Base-by-base conservation (phyloP, 2,797 vertebrate species). In the Acanthurus tractus region DNA sequence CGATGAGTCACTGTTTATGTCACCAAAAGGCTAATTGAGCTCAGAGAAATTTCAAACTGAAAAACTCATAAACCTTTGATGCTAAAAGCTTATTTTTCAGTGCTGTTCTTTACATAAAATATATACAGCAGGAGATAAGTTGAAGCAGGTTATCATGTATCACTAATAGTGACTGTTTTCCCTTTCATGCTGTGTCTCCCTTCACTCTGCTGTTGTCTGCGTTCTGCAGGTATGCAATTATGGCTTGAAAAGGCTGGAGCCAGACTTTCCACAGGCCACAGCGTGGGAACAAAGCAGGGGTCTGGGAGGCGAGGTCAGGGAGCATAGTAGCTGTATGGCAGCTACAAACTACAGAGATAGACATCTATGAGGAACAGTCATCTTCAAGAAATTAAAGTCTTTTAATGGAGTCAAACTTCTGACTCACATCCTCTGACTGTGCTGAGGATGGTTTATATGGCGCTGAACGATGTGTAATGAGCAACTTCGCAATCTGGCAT, bases 141-240 rank as follows among this genome's bases (percentile, higher is more conserved):
- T 36, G 67, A 74, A 74, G 50, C 17, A 56, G 53, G 61, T 79
- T 44, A 74, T 83, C 64, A 70, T 5, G 8, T 79, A 70, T 81
- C 64, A 73, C 53, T 53, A 45, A 63, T 56, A 56, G 63, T 54
- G 50, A 82, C 72, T 42, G 48, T 25, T 59, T 71, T 69, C 69
- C 36, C 59, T 77, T 74, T 86, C 69, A 82, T 70, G 80, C 82
- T 73, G 76, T 23, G 78, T 79, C 80, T 85, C 40, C 64, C 61
- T 86, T 70, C 73, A 36, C 73, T 75, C 73, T 58, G 76, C 88
- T 87, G 91, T 90, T 91, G 89, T 93, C 88, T 92, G 83, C 56
- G 40, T 93, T 92, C 86, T 86, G 83, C 86, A 95, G 94, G 94
- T 93, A 84, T 93, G 82, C 91, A 93, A 94, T 95, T 93, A 92